Conservation (phyloP, 2,797 vertebrate genomes). For the Carcharodon carcharias region DNA sequence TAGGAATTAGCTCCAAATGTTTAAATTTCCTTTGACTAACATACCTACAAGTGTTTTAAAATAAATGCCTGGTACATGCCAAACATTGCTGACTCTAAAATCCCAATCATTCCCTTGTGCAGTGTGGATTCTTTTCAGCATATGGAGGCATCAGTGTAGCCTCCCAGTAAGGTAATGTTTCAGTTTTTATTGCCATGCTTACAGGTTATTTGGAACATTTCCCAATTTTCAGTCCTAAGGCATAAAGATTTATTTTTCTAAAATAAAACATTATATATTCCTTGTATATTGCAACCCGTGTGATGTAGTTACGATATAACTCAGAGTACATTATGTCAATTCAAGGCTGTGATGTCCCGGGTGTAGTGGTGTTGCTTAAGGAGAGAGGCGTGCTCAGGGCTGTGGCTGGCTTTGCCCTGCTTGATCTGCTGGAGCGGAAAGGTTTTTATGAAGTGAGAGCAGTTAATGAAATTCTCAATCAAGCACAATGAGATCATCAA, state of each 20-base stretch:
- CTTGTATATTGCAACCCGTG: not conserved
- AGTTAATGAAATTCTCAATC: conserved; percentile 45
- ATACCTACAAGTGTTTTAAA: conserved; percentile 24
- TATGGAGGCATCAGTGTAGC: conserved; percentile 30
- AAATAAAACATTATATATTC: not conserved
- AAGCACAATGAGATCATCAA: conserved; percentile 45
- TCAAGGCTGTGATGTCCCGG: not conserved
- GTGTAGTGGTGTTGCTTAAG: not conserved
- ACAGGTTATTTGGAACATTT: conserved; percentile 22
- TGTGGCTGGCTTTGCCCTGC: conserved; percentile 43
- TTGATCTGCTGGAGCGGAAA: conserved; percentile 44
- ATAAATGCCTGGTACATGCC: conserved; percentile 19
- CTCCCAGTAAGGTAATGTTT: conserved; percentile 32
- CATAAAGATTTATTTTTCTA: not conserved
- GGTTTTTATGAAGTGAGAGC: conserved; percentile 43
- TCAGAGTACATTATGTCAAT: not conserved
- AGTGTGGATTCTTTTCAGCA: not conserved
- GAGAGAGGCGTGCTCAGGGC: conserved; percentile 38
- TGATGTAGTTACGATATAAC: not conserved
- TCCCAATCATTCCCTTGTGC: conserved; percentile 33
- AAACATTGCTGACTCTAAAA: conserved; percentile 31
- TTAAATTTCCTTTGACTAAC: conserved; percentile 25
- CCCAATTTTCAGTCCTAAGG: not conserved
- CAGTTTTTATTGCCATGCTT: conserved; percentile 22
- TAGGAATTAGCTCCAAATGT: conserved; percentile 26